Evolutionary conservation across 2,888 invertebrate genomes (phyloP), one percentile per base, ranked within the genome.

Genomic region (Chromoteleia sp.): DNA sequence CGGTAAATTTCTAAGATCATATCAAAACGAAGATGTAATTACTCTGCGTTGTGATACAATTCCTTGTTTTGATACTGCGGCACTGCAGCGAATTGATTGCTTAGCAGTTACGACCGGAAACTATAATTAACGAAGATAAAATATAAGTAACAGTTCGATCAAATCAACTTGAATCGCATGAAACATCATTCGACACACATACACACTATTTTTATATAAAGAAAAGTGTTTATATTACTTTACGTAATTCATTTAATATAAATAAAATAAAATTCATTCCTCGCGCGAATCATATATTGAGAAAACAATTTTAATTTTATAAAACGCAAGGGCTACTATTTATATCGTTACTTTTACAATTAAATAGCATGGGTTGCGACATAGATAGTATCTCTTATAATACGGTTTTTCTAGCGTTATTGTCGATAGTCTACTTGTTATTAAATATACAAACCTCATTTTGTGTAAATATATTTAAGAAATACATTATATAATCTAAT

Each of bases 61-160:
- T 56, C 36, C 19, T 56, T 56, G 56, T 56, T 56, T 56, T 36
- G 19, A 36, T 56, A 36, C 19, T 56, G 56, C 36, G n/a, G 56
- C 56, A 56, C 56, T 56, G 36, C 52, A 54, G 54, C 54, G 54
- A 54, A 54, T 54, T 54, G 54, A 54, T 54, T 54, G 33, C 54
- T 54, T 54, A 54, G 19, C 36, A 33, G 36, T 54, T 36, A 54
- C 36, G 10, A 52, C 19, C 36, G 12, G 19, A 39, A 39, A 39
- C 36, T 39, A 17, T 15, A 58, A 39, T 58, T 58, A 58, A 14
- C 12, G n/a, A 58, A 8, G 1, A 39, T 39, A 58, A 19, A 58
- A 21, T 39, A 58, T 21, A 58, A 39, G 21, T 21, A 39, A 15
- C 56, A 25, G 39, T 58, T 58, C 25, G 39, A 58, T 58, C 8